These are phyloP conservation scores for Hippasteria phrygiana DNA, from an alignment of 53 echinoderm and acorn worm species.

Conservation along the genomic window DNA sequence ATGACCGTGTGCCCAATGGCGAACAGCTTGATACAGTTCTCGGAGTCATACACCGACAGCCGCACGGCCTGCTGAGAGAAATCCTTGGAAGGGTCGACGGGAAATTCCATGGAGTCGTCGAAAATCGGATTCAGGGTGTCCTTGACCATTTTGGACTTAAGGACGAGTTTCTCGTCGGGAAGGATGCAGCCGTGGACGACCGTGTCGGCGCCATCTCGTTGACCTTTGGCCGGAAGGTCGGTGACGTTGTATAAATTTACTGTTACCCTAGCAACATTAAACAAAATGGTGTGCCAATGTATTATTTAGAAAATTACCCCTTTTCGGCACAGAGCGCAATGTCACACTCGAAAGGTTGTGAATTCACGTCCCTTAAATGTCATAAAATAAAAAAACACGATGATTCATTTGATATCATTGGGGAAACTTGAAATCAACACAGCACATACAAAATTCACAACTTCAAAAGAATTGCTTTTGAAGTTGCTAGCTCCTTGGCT, in stretches of 20 bases:
- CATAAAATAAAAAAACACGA: too few species aligned
- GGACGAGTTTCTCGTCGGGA: slow-evolving; percentile 85
- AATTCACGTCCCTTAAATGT: too few species aligned
- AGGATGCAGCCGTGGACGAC: slow-evolving; percentile 88
- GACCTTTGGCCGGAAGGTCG: slow-evolving; percentile 96
- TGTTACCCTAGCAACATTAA: slow-evolving; percentile 75
- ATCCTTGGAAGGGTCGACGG: slow-evolving; percentile 81
- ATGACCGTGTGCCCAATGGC: slow-evolving; percentile 92
- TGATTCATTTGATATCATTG: too few species aligned
- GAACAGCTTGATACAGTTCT: slow-evolving; percentile 73
- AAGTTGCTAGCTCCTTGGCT: too few species aligned
- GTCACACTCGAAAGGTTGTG: too few species aligned
- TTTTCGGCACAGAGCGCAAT: too few species aligned
- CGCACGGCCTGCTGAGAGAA: slow-evolving; percentile 85
- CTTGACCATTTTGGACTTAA: slow-evolving; percentile 86
- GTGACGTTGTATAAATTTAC: slow-evolving; percentile 88
- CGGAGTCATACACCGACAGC: slow-evolving; percentile 85
- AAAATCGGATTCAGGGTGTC: slow-evolving; percentile 90
- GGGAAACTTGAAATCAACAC: too few species aligned
- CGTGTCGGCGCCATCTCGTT: slow-evolving; percentile 83
- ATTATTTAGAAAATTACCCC: too few species aligned
- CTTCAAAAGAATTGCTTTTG: too few species aligned
- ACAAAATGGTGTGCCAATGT: too few species aligned
- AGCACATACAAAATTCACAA: too few species aligned
- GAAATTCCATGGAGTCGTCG: slow-evolving; percentile 91